Evolutionary conservation across 2,797 vertebrate species (phyloP).

Genomic region (Eleutherodactylus coqui): DNA sequence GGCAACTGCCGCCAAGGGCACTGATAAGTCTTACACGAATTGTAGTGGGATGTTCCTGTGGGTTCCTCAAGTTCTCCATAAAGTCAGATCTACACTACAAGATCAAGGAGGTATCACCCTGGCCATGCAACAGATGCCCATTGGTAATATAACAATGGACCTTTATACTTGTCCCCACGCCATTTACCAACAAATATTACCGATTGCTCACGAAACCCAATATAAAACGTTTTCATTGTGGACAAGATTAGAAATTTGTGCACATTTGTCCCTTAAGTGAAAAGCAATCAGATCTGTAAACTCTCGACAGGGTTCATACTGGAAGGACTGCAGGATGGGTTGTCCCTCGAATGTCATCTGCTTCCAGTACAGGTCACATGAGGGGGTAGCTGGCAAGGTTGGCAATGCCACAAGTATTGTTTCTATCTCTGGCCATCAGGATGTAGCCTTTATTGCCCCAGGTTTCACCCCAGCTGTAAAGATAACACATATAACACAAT

Average conservation of each 20-base stretch:
- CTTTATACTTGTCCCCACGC: too few species aligned
- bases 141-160: too few species aligned
- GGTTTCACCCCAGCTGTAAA: constrained; percentile 59
- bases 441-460: constrained; percentile 65
- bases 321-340: not conserved
- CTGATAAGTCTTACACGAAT: too few species aligned
- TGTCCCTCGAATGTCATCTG: not conserved
- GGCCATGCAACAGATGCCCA: not conserved
- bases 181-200: too few species aligned
- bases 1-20: too few species aligned
- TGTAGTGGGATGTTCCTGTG: too few species aligned
- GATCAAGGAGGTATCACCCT: not conserved
- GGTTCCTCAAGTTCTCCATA: not conserved
- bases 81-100: not conserved
- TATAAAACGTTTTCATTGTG: not conserved
- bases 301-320: not conserved
- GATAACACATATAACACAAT: not conserved
- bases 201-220: too few species aligned
- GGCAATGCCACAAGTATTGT: constrained; percentile 59
- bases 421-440: constrained; percentile 60
- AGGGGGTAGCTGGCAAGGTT: constrained; percentile 53
- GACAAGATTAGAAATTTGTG: not conserved
- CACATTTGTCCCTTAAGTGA: not conserved
- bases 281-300: not conserved
- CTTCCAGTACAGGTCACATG: constrained; percentile 35